A percentile compares a stretch with the other conserved stretches of the same genome.
phyloP scores from a whole-genome alignment of 1,140 invertebrate species.

The Drosophila kohkoa region DNA sequence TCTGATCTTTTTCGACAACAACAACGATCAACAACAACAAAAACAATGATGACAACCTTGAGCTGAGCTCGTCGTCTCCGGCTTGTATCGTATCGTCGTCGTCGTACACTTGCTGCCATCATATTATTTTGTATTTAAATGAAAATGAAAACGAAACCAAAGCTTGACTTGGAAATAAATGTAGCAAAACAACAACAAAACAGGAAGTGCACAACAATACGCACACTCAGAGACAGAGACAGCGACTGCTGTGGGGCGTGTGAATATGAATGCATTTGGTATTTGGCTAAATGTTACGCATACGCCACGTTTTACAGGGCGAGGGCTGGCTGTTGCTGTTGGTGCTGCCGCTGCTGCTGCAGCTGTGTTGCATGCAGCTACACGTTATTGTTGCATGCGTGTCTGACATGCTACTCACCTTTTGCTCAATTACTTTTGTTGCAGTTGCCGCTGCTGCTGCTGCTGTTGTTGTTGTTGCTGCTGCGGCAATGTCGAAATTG shows the following conservation, averaged over 20 bases:
- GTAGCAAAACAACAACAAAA: conserved; percentile 19
- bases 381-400: conserved; percentile 58
- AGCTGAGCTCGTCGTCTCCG: conserved; percentile 41
- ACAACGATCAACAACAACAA: conserved; percentile 8
- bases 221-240: conserved; percentile 32
- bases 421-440: conserved; percentile 79
- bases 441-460: conserved; percentile 33
- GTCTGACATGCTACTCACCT: conserved; percentile 76
- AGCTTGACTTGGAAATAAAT: conserved; percentile 13
- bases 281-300: conserved; percentile 60
- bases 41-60: conserved; percentile 64
- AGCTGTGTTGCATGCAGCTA: conserved; percentile 41
- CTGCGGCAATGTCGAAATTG: conserved; percentile 73
- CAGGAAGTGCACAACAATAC: conserved; percentile 63
- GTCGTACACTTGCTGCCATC: conserved; percentile 19
- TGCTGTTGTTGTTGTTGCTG: conserved; percentile 42
- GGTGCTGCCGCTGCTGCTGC: neutral
- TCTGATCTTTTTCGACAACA: conserved; percentile 22
- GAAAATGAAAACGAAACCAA: conserved; percentile 61
- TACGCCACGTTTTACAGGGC: conserved; percentile 52
- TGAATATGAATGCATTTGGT: conserved; percentile 57
- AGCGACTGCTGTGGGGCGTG: conserved; percentile 34
- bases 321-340: conserved; percentile 37
- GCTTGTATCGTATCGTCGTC: conserved; percentile 1
- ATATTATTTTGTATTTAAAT: conserved; percentile 62